Evolutionary conservation across 1,140 invertebrate genomes (phyloP).

Genomic region (Diabrotica virgifera): DNA sequence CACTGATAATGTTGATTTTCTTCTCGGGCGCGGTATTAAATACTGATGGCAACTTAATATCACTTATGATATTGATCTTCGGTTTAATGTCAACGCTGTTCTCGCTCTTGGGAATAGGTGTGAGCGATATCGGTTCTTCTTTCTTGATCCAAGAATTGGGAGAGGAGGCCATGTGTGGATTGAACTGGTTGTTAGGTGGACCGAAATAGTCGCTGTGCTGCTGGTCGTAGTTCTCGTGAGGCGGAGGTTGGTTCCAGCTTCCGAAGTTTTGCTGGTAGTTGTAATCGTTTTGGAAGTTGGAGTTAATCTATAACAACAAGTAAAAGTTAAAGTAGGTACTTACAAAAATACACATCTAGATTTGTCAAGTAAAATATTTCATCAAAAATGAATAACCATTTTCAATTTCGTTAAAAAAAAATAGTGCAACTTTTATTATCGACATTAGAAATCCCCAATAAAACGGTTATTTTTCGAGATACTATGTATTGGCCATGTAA

Average conservation of each 20-base stretch:
- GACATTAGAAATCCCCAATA: too few relatives aligned
- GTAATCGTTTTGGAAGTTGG: slow-evolving; percentile 10
- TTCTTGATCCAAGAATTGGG: slow-evolving; percentile 27
- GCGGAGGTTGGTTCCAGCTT: slow-evolving; percentile 24
- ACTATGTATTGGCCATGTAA: too few relatives aligned
- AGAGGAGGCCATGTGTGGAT: slow-evolving; percentile 9
- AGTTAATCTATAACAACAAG: not conserved
- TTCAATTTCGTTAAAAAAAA: too few relatives aligned
- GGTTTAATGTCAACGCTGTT: slow-evolving; percentile 40
- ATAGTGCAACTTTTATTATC: too few relatives aligned
- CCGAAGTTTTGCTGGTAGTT: slow-evolving; percentile 27
- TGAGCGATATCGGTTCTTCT: slow-evolving; percentile 30
- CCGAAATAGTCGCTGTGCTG: slow-evolving; percentile 21
- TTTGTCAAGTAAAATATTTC: too few relatives aligned
- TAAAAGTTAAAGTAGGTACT: too few relatives aligned
- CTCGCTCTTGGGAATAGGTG: slow-evolving; percentile 36
- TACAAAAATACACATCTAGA: too few relatives aligned
- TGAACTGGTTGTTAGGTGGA: slow-evolving; percentile 17
- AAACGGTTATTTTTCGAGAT: too few relatives aligned
- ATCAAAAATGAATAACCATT: too few relatives aligned
- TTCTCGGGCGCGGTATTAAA: slow-evolving; percentile 33
- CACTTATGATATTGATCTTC: slow-evolving; percentile 48
- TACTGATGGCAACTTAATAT: slow-evolving; percentile 43
- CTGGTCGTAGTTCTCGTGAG: slow-evolving; percentile 29
- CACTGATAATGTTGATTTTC: slow-evolving; percentile 47